phyloP scores from a whole-genome alignment of 1,140 invertebrate genomes.

The Apis florea region DNA sequence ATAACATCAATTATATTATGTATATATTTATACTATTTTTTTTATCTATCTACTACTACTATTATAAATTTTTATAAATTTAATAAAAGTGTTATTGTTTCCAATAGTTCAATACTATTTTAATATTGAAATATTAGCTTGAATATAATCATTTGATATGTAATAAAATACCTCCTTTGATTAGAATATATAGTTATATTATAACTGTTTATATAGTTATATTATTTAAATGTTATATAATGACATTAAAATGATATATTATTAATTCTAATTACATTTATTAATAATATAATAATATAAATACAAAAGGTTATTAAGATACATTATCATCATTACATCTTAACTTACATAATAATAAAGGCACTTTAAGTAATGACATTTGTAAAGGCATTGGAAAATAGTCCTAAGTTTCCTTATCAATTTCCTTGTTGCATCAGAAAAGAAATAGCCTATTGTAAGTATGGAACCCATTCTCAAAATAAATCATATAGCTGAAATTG shows the following conservation, averaged over 20 bases:
- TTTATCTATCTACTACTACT: conserved; percentile 5
- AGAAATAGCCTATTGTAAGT: conserved; percentile 46
- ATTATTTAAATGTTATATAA: not conserved
- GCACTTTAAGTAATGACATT: conserved; percentile 56
- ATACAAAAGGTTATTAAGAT: conserved; percentile 20
- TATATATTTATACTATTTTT: conserved; percentile 18
- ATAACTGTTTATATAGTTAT: not conserved
- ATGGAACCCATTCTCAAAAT: conserved; percentile 58
- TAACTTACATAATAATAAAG: conserved; percentile 72
- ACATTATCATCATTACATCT: conserved; percentile 21
- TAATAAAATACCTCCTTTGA: not conserved
- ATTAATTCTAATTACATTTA: conserved; percentile 16
- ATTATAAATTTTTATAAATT: conserved; percentile 35
- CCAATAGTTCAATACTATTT: conserved; percentile 1
- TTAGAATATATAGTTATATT: not conserved
- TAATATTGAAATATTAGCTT: conserved; percentile 20
- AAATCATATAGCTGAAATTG: conserved; percentile 36
- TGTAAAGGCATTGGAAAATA: conserved; percentile 63
- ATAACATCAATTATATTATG: conserved; percentile 35
- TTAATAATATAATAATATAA: conserved; percentile 22
- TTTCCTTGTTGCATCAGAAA: conserved; percentile 54
- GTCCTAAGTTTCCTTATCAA: conserved; percentile 64
- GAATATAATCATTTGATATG: conserved; percentile 7
- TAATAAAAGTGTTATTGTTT: conserved; percentile 38
- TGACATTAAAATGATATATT: not conserved